Percentiles rank a stretch among this genome's conserved stretches.
Evolutionary conservation across 2,797 vertebrate genomes (phyloP).

Genomic region (Enteromius fasciolatus): DNA sequence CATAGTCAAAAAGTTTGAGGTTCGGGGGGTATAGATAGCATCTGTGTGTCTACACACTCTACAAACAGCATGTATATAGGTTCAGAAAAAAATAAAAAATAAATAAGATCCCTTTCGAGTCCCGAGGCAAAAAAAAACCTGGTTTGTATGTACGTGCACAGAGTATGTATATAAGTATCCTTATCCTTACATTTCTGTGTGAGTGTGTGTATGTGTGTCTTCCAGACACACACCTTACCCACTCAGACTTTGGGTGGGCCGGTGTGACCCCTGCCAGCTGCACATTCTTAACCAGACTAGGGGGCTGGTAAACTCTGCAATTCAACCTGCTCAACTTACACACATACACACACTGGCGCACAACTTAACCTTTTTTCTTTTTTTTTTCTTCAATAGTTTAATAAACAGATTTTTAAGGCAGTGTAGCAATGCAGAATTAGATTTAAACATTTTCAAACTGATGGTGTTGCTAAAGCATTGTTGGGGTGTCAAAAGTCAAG

Average conservation of each 20-base stretch:
- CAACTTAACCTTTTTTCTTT: neutral
- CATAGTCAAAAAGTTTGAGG: slow-evolving; percentile 54
- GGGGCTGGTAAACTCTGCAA: slow-evolving; percentile 35
- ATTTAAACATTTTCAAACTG: slow-evolving; percentile 22
- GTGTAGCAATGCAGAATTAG: neutral
- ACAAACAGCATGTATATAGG: neutral
- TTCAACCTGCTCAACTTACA: slow-evolving; percentile 38
- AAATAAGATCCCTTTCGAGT: neutral
- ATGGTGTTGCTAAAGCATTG: neutral
- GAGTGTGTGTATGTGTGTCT: neutral
- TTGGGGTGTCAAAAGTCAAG: neutral
- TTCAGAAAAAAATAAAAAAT: neutral
- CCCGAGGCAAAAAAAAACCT: neutral
- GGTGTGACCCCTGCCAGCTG: slow-evolving; percentile 43
- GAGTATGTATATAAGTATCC: neutral
- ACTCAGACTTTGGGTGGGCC: slow-evolving; percentile 49
- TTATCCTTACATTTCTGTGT: neutral
- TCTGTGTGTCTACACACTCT: slow-evolving; percentile 3
- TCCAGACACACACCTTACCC: slow-evolving; percentile 30
- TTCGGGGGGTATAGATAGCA: slow-evolving; percentile 32
- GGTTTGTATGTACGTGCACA: neutral
- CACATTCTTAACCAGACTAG: slow-evolving; percentile 51
- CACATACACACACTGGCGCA: slow-evolving; percentile 21
- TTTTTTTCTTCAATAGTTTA: neutral
- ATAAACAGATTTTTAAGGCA: neutral